These are phyloP conservation scores for Amorpha juglandis DNA, from an alignment of 2,888 invertebrate genomes.

Conservation along the genomic window DNA sequence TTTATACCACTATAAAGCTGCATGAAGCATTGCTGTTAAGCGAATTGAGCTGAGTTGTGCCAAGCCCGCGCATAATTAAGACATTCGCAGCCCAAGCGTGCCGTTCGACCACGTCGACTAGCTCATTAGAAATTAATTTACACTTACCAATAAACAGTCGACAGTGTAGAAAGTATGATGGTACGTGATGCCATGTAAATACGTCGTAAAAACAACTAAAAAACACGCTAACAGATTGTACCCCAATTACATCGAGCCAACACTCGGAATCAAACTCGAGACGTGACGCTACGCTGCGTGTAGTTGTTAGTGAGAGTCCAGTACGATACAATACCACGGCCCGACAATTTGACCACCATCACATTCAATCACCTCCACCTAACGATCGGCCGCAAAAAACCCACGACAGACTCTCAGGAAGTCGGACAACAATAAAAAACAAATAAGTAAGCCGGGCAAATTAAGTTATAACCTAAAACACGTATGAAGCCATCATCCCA, in stretches of 20 bases:
- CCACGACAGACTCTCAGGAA: conserved; percentile 81
- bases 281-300: conserved; percentile 55
- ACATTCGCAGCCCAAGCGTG: conserved; percentile 52
- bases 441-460: conserved; percentile 81
- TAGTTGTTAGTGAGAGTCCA: conserved; percentile 24
- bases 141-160: conserved; percentile 49
- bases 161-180: conserved; percentile 32
- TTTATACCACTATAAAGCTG: neutral
- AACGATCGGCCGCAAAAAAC: conserved; percentile 79
- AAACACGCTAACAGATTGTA: conserved; percentile 54
- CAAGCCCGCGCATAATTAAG: conserved; percentile 47
- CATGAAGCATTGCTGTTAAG: conserved; percentile 26
- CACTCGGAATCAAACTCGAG: conserved; percentile 59
- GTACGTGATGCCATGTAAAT: conserved; percentile 48
- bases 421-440: conserved; percentile 81
- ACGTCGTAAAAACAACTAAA: conserved; percentile 32
- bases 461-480: conserved; percentile 85
- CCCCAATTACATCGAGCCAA: conserved; percentile 65
- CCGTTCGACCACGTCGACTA: conserved; percentile 45
- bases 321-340: conserved; percentile 41
- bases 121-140: conserved; percentile 72
- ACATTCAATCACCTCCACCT: conserved; percentile 81
- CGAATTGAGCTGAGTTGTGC: conserved; percentile 41
- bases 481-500: conserved; percentile 84
- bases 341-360: conserved; percentile 76